Conservation (phyloP, 35 echinoderm and acorn worm genomes). For the Holothuria glaberrima region DNA sequence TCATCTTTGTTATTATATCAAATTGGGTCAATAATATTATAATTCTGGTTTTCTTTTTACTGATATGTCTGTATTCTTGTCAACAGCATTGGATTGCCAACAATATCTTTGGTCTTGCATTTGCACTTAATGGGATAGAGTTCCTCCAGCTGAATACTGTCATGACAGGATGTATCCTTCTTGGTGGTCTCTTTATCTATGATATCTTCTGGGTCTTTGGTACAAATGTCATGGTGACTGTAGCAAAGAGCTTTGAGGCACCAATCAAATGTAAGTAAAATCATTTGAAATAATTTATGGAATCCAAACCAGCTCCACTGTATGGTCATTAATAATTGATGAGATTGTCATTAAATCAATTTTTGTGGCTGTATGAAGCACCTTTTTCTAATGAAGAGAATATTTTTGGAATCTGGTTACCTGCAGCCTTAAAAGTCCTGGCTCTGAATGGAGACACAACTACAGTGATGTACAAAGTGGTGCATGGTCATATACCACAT, state of each 20-base stretch:
- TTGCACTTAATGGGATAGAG: conserved; percentile 93
- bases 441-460: no score
- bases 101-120: conserved; percentile 96
- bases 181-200: conserved; percentile 93
- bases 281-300: no score
- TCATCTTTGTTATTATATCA: no score
- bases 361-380: no score
- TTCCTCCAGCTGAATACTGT: conserved; percentile 95
- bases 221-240: conserved; percentile 97
- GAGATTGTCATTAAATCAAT: no score
- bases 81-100: conserved; percentile 96
- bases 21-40: not conserved
- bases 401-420: no score
- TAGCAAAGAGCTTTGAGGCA: conserved; percentile 98
- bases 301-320: no score
- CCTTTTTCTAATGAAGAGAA: no score
- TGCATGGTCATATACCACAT: no score
- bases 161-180: conserved; percentile 92
- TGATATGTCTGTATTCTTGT: conserved; percentile 19
- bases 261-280: conserved; percentile 96
- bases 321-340: no score
- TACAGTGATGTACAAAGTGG: no score
- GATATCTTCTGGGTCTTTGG: conserved; percentile 99
- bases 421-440: no score
- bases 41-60: not conserved